Evolutionary conservation across 1,140 invertebrate genomes (phyloP), one percentile per base, ranked within the genome.

Genomic region (Dendrolimus punctatus): DNA sequence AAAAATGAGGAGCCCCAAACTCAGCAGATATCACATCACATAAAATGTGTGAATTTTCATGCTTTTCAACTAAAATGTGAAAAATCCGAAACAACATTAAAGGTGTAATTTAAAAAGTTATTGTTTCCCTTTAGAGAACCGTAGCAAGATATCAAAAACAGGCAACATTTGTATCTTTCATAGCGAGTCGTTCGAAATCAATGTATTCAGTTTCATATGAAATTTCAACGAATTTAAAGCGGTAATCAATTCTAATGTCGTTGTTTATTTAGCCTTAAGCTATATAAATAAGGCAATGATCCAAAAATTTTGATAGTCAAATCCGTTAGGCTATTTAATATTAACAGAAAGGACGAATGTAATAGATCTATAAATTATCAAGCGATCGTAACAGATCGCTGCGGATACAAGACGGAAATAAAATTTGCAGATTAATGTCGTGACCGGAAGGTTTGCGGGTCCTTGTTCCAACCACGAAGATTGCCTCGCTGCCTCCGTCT

Each of bases 371-470:
- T 59, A 63, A 64, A 64, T 60, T 57, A 48, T 57, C 40, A 46
- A 10, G 40, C 39, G 46, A 64, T 60, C 58, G 47, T 51, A 52
- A 55, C 53, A 53, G 51, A 64, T 60, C 40, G 47, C 46, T 39
- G 40, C 38, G 41, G 53, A 39, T 53, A 36, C 40, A 40, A 39
- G 52, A 58, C 62, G 62, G 62, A 64, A 64, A 64, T 64, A 9
- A 53, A 53, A 40, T 49, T 51, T 40, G 39, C 40, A 44, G 49
- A 55, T 52, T 45, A 54, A 45, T 46, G 44, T 60, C 62, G 62
- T 64, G 62, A 64, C 58, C 62, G 58, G 62, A 64, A 64, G 60
- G 50, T 55, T 39, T 10, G 6, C 45, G 47, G 57, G 61, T 53
- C 57, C 62, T 64, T 64, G 57, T 39, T 53, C n/a, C 48, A 52